These are phyloP conservation scores for Tinea semifulvella DNA, from an alignment of 2,888 invertebrate species.

Conservation along the genomic window DNA sequence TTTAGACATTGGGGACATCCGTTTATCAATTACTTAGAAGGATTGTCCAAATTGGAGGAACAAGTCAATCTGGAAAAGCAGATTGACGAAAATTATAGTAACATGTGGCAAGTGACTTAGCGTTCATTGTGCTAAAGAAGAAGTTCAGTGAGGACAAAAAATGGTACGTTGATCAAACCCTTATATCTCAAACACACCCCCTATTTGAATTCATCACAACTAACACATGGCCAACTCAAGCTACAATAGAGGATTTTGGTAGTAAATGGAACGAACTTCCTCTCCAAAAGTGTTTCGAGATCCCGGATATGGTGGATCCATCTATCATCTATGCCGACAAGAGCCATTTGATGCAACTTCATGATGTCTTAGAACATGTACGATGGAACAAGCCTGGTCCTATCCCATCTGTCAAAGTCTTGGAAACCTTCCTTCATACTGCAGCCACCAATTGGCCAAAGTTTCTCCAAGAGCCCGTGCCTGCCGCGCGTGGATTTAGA, in stretches of 20 bases:
- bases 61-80: not conserved
- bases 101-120: not conserved
- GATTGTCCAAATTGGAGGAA: not conserved
- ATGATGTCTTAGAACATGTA: too few species aligned
- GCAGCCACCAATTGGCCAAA: not conserved
- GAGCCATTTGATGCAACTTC: too few species aligned
- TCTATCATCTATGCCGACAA: too few species aligned
- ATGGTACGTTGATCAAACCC: not conserved
- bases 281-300: too few species aligned
- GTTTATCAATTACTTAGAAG: not conserved
- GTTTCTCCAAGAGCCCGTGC: not conserved
- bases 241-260: too few species aligned
- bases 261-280: too few species aligned
- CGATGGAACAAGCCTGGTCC: not conserved
- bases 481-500: too few species aligned
- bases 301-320: too few species aligned
- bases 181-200: not conserved
- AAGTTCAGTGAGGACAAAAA: not conserved
- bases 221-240: not conserved
- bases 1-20: slow-evolving; percentile 10
- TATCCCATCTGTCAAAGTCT: not conserved
- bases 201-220: not conserved
- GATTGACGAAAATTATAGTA: slow-evolving; percentile 3
- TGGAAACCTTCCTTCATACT: not conserved
- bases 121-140: not conserved